Conservation (phyloP, 1,140 invertebrate genomes). For the Drosophila yakuba region DNA sequence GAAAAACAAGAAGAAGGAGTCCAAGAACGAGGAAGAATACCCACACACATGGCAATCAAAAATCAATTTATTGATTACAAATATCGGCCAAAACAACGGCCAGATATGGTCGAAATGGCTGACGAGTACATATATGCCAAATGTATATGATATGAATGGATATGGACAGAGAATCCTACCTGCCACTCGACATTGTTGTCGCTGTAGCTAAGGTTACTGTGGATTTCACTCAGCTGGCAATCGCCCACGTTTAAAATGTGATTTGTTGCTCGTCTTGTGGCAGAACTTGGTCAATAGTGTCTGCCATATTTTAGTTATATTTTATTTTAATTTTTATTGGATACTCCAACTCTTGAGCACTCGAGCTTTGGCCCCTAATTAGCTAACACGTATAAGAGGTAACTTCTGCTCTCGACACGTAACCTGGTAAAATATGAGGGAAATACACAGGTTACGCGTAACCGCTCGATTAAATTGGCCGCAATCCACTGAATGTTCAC, state of each 20-base stretch:
- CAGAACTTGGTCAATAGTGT: slow-evolving; percentile 18
- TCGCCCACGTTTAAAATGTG: slow-evolving; percentile 47
- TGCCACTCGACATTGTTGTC: slow-evolving; percentile 66
- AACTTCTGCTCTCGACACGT: slow-evolving; percentile 42
- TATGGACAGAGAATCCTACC: slow-evolving; percentile 44
- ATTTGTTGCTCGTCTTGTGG: slow-evolving; percentile 33
- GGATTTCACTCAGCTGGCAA: slow-evolving; percentile 47
- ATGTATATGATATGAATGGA: slow-evolving; percentile 14
- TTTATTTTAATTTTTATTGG: slow-evolving; percentile 12
- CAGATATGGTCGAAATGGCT: slow-evolving; percentile 20
- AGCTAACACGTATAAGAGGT: slow-evolving; percentile 2
- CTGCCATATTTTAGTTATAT: slow-evolving; percentile 22
- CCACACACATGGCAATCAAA: slow-evolving; percentile 66
- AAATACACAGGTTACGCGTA: slow-evolving; percentile 17
- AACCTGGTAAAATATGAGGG: slow-evolving; percentile 19
- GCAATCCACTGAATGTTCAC: slow-evolving; percentile 75
- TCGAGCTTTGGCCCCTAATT: slow-evolving; percentile 35
- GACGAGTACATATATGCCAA: not conserved
- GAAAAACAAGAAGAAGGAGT: slow-evolving; percentile 38
- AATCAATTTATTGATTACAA: slow-evolving; percentile 82
- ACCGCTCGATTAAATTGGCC: slow-evolving; percentile 55
- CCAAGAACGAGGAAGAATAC: slow-evolving; percentile 25
- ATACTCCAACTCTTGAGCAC: slow-evolving; percentile 25
- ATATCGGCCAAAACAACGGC: slow-evolving; percentile 58
- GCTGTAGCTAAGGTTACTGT: slow-evolving; percentile 15